Conservation (phyloP, 2,888 invertebrate genomes). For the Diarsia dahlii region DNA sequence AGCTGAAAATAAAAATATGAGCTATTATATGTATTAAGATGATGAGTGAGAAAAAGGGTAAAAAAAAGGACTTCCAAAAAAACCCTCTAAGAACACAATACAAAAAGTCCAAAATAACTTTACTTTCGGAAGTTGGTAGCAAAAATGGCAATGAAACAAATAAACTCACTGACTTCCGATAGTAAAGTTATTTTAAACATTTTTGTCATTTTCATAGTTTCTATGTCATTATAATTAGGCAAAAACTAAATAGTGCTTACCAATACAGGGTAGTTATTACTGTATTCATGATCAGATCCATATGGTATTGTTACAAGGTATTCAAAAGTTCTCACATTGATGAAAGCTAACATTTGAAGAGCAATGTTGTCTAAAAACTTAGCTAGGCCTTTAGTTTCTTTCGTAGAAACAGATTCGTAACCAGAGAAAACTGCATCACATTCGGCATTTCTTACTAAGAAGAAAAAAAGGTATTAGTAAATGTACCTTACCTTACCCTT, state of each 20-base stretch:
- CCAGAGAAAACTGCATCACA: constrained; percentile 80
- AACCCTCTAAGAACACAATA: no score
- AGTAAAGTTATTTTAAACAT: no score
- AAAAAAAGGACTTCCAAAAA: no score
- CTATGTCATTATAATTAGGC: not conserved
- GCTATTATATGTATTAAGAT: not conserved
- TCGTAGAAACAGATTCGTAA: constrained; percentile 76
- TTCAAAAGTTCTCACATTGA: constrained; percentile 82
- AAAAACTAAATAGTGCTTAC: constrained; percentile 70
- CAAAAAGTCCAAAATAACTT: no score
- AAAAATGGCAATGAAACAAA: no score
- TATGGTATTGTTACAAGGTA: constrained; percentile 81
- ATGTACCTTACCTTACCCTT: not conserved
- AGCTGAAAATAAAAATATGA: constrained; percentile 68
- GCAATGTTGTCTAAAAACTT: constrained; percentile 77
- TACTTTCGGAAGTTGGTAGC: no score
- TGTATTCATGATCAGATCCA: constrained; percentile 66
- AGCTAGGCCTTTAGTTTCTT: constrained; percentile 79
- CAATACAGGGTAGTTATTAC: constrained; percentile 80
- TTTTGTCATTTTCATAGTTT: not conserved
- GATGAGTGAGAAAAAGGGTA: not conserved
- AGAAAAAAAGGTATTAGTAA: not conserved
- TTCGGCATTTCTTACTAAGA: constrained; percentile 68
- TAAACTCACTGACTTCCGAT: no score
- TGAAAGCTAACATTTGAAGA: constrained; percentile 78